These are phyloP conservation scores for Hipparchia semele DNA, from an alignment of 2,888 invertebrate species.

Conservation along the genomic window DNA sequence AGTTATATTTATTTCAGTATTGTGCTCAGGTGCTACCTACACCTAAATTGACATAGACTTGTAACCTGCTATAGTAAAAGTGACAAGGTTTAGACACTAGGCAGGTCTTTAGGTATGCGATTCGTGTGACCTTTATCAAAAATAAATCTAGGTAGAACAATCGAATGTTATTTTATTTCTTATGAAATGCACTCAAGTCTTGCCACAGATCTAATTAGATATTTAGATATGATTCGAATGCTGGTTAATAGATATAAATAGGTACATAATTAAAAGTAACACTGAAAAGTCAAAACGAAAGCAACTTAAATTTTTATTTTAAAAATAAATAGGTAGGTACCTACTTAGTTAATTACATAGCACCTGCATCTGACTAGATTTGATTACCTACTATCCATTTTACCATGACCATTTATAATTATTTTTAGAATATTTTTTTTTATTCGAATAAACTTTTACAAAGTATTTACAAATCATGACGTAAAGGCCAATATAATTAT, in stretches of 20 bases:
- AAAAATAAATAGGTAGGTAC: background rate
- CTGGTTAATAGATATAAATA: slow-evolving; percentile 3
- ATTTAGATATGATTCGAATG: slow-evolving; percentile 18
- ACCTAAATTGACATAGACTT: too few relatives aligned
- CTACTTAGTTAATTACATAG: background rate
- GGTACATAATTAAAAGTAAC: background rate
- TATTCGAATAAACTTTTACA: too few relatives aligned
- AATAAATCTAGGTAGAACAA: slow-evolving; percentile 23
- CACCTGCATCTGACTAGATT: too few relatives aligned
- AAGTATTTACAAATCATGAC: too few relatives aligned
- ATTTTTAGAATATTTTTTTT: too few relatives aligned
- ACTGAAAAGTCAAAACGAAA: slow-evolving; percentile 1
- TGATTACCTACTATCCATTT: too few relatives aligned
- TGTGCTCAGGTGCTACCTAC: too few relatives aligned
- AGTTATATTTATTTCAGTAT: too few relatives aligned
- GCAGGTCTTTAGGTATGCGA: background rate
- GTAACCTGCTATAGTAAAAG: background rate
- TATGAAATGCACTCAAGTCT: slow-evolving; percentile 29
- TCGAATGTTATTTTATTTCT: slow-evolving; percentile 29
- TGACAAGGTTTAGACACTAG: background rate
- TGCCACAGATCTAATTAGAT: slow-evolving; percentile 23
- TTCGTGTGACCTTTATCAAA: slow-evolving; percentile 19
- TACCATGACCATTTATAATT: too few relatives aligned
- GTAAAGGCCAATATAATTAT: too few relatives aligned
- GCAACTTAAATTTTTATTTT: background rate